Evolutionary conservation across 53 echinoderm and acorn worm genomes (phyloP).

Genomic region (Henricia sp.): DNA sequence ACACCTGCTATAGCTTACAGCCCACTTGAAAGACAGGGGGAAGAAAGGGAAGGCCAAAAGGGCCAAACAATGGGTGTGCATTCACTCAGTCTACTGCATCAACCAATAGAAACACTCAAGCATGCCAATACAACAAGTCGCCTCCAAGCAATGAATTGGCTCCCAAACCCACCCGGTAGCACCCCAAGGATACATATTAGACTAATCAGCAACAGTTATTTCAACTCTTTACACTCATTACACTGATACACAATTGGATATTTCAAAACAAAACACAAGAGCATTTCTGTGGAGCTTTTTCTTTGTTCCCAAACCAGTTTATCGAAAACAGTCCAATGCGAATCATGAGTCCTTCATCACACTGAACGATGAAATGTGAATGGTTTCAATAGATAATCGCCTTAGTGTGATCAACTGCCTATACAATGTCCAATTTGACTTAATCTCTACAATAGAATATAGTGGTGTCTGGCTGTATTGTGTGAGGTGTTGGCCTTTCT

Average conservation of each 20-base stretch:
- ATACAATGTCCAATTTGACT: slow-evolving; percentile 59
- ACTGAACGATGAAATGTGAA: slow-evolving; percentile 46
- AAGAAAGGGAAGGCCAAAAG: slow-evolving; percentile 37
- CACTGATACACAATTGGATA: slow-evolving; percentile 26
- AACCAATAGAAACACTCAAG: slow-evolving; percentile 29
- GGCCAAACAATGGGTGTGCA: slow-evolving; percentile 46
- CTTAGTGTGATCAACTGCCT: slow-evolving; percentile 54
- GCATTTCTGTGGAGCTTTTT: background rate
- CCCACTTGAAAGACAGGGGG: slow-evolving; percentile 61
- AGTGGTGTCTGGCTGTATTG: slow-evolving; percentile 45
- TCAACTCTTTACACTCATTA: slow-evolving; percentile 39
- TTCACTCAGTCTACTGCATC: slow-evolving; percentile 40
- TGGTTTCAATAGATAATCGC: slow-evolving; percentile 35
- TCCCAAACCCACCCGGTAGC: slow-evolving; percentile 7
- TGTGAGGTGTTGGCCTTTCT: slow-evolving; percentile 49
- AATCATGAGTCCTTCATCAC: slow-evolving; percentile 24
- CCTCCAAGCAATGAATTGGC: slow-evolving; percentile 22
- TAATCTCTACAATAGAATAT: slow-evolving; percentile 44
- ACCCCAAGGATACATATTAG: background rate
- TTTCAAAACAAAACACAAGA: slow-evolving; percentile 29
- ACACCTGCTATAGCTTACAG: slow-evolving; percentile 58
- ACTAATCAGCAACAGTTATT: slow-evolving; percentile 37
- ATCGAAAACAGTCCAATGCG: background rate
- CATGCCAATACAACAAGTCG: slow-evolving; percentile 33
- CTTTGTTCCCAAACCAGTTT: slow-evolving; percentile 22